A percentile compares a stretch with the other conserved stretches of the same genome.
These are phyloP conservation scores for Callinectes sapidus DNA, from an alignment of 2,888 invertebrate species.

Conservation along the genomic window DNA sequence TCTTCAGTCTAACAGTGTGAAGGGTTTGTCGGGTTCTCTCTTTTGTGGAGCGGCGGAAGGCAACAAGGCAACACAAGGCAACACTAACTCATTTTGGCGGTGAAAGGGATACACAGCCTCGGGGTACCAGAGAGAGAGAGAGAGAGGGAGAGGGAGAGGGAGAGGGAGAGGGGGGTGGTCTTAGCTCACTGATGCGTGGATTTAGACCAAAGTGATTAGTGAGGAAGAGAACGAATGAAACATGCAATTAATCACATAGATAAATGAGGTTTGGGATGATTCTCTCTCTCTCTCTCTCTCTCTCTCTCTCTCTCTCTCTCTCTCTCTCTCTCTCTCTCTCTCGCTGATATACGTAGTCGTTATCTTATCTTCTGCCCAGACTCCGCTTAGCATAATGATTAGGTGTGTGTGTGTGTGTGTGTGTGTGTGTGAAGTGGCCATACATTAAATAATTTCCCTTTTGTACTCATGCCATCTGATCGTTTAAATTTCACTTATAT, in stretches of 20 bases:
- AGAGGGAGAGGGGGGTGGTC: background rate
- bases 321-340: background rate
- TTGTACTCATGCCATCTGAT: background rate
- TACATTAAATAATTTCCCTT: background rate
- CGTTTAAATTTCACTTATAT: background rate
- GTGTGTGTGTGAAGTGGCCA: background rate
- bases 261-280: background rate
- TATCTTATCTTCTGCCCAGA: background rate
- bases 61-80: background rate
- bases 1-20: background rate
- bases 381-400: slow-evolving; percentile 22
- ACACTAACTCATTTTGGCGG: background rate
- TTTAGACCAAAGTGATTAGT: background rate
- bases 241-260: slow-evolving; percentile 2
- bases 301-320: slow-evolving; percentile 18
- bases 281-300: slow-evolving; percentile 14
- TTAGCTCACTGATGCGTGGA: background rate
- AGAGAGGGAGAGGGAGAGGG: background rate
- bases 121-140: background rate
- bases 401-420: background rate
- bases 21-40: background rate
- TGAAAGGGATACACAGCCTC: background rate
- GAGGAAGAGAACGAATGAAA: background rate
- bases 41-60: background rate
- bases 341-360: background rate